Percentiles rank a stretch among this genome's conserved stretches.
These are phyloP conservation scores for Spodoptera frugiperda DNA, from an alignment of 1,140 invertebrate species.

Conservation along the genomic window DNA sequence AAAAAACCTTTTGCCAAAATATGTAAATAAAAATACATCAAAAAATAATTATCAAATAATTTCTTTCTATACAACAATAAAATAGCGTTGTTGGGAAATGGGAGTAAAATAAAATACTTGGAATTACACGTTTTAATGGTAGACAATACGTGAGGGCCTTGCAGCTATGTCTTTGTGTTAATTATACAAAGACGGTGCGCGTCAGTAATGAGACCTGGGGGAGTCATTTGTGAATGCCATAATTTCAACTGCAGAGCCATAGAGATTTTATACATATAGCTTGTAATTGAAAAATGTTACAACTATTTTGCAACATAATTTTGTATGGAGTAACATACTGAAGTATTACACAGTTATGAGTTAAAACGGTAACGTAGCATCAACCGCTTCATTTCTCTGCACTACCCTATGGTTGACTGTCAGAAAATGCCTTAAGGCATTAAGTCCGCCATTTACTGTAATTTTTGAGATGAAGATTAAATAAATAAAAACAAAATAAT, in stretches of 20 bases:
- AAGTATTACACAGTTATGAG: no score
- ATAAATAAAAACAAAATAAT: no score
- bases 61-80: neutral
- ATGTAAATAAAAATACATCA: neutral
- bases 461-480: no score
- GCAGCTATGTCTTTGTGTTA: constrained; percentile 66
- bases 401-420: no score
- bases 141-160: constrained; percentile 59
- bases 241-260: constrained; percentile 6
- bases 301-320: no score
- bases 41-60: neutral
- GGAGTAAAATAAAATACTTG: constrained; percentile 4
- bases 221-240: constrained; percentile 7
- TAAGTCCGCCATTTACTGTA: no score
- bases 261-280: no score
- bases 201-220: constrained; percentile 43
- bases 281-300: no score
- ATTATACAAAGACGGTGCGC: constrained; percentile 44
- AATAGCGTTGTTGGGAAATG: neutral
- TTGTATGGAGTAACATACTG: no score
- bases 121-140: constrained; percentile 33
- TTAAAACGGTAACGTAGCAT: no score
- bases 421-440: no score
- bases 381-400: no score
- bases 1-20: neutral